Percentiles rank a stretch among this genome's conserved stretches.
phyloP scores from a whole-genome alignment of 2,113 vertebrate species.

The Phrynosoma platyrhinos region DNA sequence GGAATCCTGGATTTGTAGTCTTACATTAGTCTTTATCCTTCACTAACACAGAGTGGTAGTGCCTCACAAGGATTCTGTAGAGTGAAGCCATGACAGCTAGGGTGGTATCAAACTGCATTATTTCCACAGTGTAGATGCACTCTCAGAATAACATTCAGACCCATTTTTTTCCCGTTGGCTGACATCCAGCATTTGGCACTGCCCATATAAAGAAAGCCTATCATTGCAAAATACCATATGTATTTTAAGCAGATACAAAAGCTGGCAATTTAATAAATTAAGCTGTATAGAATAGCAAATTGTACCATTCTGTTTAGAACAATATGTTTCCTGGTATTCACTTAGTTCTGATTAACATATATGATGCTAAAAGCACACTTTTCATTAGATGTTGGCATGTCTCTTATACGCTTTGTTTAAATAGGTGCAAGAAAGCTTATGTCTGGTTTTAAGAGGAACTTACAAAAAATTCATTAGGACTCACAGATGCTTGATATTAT shows the following conservation, averaged over 20 bases:
- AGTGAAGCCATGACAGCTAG: too few relatives aligned
- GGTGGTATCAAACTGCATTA: too few relatives aligned
- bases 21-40: too few relatives aligned
- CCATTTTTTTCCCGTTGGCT: too few relatives aligned
- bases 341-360: background rate
- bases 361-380: constrained; percentile 2
- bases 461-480: background rate
- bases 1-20: too few relatives aligned
- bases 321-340: background rate
- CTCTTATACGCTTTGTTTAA: background rate
- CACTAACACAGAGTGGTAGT: too few relatives aligned
- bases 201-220: background rate
- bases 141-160: too few relatives aligned
- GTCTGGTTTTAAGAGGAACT: background rate
- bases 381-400: background rate
- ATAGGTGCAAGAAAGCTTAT: background rate
- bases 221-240: background rate
- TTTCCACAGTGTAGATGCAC: too few relatives aligned
- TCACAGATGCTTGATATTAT: background rate
- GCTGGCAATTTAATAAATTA: background rate
- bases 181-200: too few relatives aligned
- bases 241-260: background rate
- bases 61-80: too few relatives aligned
- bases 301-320: background rate
- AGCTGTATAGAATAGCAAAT: too few relatives aligned